Evolutionary conservation across 30 jellyfish, hydroid and myxozoan genomes (phyloP).

Genomic region (Rhopilema esculentum): DNA sequence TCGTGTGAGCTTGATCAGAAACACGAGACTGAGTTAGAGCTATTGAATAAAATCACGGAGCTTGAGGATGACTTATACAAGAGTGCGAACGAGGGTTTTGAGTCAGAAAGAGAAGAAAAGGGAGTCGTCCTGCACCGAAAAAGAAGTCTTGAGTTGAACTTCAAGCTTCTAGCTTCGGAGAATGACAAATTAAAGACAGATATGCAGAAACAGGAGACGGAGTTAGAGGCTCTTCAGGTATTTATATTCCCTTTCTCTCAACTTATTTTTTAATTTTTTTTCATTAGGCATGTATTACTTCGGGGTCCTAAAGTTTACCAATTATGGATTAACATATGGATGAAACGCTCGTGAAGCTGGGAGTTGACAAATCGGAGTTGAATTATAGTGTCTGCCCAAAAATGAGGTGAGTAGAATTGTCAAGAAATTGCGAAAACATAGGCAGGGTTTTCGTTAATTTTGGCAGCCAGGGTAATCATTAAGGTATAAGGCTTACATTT

Average conservation of each 20-base stretch:
- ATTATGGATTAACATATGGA: too few relatives aligned
- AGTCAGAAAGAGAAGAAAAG: constrained; percentile 43
- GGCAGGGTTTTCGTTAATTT: too few relatives aligned
- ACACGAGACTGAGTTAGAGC: constrained; percentile 63
- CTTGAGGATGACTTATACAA: constrained; percentile 62
- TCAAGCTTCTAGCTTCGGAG: constrained; percentile 28
- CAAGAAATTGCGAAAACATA: too few relatives aligned
- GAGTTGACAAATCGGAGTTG: too few relatives aligned
- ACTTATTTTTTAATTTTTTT: too few relatives aligned
- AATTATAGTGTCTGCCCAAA: too few relatives aligned
- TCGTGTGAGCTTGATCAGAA: constrained; percentile 34
- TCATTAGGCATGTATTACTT: neutral
- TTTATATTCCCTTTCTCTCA: neutral
- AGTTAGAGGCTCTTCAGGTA: constrained; percentile 19
- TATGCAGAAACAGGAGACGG: constrained; percentile 25
- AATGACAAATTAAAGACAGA: constrained; percentile 48
- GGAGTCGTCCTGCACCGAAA: constrained; percentile 7
- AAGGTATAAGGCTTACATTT: too few relatives aligned
- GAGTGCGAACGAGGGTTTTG: constrained; percentile 75
- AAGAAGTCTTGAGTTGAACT: constrained; percentile 24
- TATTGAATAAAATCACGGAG: constrained; percentile 48
- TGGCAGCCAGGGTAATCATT: too few relatives aligned
- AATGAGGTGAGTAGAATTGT: too few relatives aligned
- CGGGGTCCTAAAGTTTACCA: too few relatives aligned
- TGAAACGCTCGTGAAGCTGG: too few relatives aligned